Evolutionary conservation across 1,140 invertebrate species (phyloP), one percentile per base, ranked within the genome.

Genomic region (Drosophila pachea): DNA sequence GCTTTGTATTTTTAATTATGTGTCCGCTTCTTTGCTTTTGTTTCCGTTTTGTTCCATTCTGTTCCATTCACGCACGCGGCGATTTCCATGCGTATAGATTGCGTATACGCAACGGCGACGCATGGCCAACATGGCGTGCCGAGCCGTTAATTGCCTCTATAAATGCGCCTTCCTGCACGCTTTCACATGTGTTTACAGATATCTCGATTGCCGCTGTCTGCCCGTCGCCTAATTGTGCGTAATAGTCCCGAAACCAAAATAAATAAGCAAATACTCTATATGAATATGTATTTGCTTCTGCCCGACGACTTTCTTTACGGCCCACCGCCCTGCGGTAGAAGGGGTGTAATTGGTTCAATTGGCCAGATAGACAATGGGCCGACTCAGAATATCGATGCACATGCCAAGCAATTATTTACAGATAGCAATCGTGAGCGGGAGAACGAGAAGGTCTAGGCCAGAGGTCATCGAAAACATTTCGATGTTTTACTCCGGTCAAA

Each of bases 1-100:
- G 78, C 79, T 83, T 83, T 83, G 79, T 83, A 79, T 84, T 83
- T 83, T 83, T 83, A 83, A 83, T 83, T 83, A 83, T 83, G 79
- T 83, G 79, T 79, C 79, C 72, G 84, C 84, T 79, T 84, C 78
- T 69, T 52, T 60, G 6, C 5, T 14, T 22, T 38, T 50, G 31
- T 47, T 52, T 4, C 38, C 22, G 22, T 22, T 22, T 3, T 22
- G 22, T n/a, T 50, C 29, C 8, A n/a, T 55, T 45, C 8, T 53
- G 48, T 47, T 7, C 29, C 42, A 38, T 36, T 6, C 5, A 35
- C 16, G 32, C 31, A 65, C 49, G 32, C 47, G 35, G 43, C 45
- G 40, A 76, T 72, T 68, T 53, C 6, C 42, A 29, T 65, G 59
- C 45, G 65, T 77, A 42, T 68, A 48, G 14, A 55, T 55, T 36